Evolutionary conservation across 2,888 invertebrate species (phyloP), one percentile per base, ranked within the genome.

Genomic region (Campaea margaritaria): DNA sequence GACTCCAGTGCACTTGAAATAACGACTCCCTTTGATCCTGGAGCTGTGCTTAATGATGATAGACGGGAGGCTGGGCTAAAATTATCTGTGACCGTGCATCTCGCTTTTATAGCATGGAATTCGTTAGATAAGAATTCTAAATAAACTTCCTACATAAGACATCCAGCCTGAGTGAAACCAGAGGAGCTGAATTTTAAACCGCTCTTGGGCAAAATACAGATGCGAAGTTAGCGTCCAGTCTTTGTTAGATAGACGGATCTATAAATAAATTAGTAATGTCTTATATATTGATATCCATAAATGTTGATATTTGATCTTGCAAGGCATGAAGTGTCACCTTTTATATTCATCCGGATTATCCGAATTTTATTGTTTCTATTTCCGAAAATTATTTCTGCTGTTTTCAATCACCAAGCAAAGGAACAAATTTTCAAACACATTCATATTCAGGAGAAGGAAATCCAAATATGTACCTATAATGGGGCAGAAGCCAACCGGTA

Each of bases 21-120:
- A 66, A 62, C 44, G 62, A 59, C 49, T 67, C 43, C 42, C 58
- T 67, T 65, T 67, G 67, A 67, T 67, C 60, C 46, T 46, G 49
- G 34, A 11, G 41, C 49, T 51, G 58, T 54, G 47, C 56, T 65
- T 63, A 65, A 65, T 62, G 36, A 65, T 63, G 62, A 65, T 61
- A 56, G 67, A 63, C 67, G 53, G 41, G 52, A 56, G 52, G 43
- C 53, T 39, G 15, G 21, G 54, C 58, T 49, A 45, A 60, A 43
- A 53, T 54, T 64, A 56, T 31, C 58, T 41, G 58, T 63, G 61
- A 60, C 62, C 57, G 41, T 49, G 50, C 45, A 31, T 61, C 58
- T 41, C n/a, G 46, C 55, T 61, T 61, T 53, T 56, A 53, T 63
- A 58, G 53, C 41, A 56, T 45, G 58, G 61, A 61, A 58, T 63